Percentiles rank a stretch among this genome's conserved stretches.
Evolutionary conservation across 1,140 invertebrate species (phyloP).

Genomic region (Trichogramma pretiosum): DNA sequence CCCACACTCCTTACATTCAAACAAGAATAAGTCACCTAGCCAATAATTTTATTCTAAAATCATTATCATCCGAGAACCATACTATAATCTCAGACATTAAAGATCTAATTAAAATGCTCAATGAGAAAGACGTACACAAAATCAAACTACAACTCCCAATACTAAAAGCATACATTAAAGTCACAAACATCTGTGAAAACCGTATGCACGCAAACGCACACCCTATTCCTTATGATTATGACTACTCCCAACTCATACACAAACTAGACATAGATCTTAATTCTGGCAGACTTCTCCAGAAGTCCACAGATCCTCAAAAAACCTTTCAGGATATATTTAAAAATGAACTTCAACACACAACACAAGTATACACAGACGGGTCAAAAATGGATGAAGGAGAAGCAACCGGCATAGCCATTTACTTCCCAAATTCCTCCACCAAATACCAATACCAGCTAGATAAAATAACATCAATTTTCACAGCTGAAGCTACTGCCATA

Average conservation of each 20-base stretch:
- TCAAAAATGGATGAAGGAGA: neutral
- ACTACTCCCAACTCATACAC: neutral
- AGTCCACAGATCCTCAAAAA: neutral
- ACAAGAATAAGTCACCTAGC: neutral
- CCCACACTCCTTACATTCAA: conserved; percentile 5
- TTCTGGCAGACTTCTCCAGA: neutral
- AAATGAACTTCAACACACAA: neutral
- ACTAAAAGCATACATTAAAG: neutral
- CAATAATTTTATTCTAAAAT: conserved; percentile 1
- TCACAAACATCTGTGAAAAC: neutral
- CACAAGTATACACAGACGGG: neutral
- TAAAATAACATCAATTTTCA: neutral
- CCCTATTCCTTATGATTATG: neutral
- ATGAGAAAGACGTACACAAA: neutral
- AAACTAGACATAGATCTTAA: neutral
- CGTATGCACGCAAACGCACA: neutral
- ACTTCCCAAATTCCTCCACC: neutral
- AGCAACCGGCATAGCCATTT: neutral
- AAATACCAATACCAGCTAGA: neutral
- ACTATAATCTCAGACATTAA: too few relatives aligned
- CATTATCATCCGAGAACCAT: too few relatives aligned
- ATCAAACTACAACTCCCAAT: neutral
- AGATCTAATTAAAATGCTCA: too few relatives aligned
- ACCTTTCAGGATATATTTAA: neutral
- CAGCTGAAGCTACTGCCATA: neutral